phyloP scores from a whole-genome alignment of 2,113 vertebrate species.

The Scalopus aquaticus region DNA sequence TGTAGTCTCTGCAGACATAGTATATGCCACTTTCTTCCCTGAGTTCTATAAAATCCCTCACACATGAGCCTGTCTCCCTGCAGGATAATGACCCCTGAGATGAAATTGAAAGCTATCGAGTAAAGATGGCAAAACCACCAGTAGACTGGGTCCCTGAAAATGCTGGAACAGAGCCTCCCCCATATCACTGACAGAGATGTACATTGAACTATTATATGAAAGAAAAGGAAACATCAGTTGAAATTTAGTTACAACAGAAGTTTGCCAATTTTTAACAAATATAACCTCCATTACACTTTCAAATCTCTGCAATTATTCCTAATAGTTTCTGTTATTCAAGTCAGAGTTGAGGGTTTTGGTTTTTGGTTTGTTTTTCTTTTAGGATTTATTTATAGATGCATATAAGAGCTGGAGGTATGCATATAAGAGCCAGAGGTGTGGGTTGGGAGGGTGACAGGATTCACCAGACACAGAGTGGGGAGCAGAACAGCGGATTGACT shows the following conservation, averaged over 20 bases:
- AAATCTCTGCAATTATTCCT: not conserved
- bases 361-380: not conserved
- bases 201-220: not conserved
- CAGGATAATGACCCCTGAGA: not conserved
- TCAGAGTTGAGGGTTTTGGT: not conserved
- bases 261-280: not conserved
- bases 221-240: not conserved
- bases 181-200: not conserved
- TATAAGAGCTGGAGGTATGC: too few species aligned
- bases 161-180: not conserved
- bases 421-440: too few species aligned
- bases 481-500: too few species aligned
- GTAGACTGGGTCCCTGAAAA: not conserved
- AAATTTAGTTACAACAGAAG: not conserved
- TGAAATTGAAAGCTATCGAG: not conserved
- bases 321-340: conserved; percentile 6
- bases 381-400: too few species aligned
- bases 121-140: not conserved
- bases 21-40: not conserved
- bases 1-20: not conserved
- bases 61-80: not conserved
- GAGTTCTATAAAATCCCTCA: not conserved
- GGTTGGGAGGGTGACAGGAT: too few species aligned
- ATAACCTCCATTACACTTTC: not conserved
- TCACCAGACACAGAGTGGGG: too few species aligned